Percentiles rank a stretch among this genome's conserved stretches.
phyloP scores from a whole-genome alignment of 2,113 vertebrate genomes.

The Carassius gibelio region DNA sequence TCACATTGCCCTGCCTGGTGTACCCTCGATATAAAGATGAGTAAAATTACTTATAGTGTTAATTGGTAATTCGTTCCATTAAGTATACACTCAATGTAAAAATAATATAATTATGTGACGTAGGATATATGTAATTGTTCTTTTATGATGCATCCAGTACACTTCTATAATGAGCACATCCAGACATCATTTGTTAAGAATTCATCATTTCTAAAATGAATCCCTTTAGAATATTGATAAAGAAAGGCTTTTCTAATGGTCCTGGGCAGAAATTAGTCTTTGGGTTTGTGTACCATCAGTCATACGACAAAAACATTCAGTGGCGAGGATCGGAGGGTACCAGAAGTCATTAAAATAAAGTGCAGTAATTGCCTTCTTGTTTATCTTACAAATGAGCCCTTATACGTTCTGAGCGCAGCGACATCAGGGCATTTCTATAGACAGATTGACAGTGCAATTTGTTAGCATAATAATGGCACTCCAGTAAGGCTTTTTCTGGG shows the following conservation, averaged over 20 bases:
- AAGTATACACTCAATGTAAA: neutral
- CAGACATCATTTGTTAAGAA: neutral
- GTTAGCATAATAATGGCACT: conserved; percentile 11
- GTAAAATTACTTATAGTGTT: neutral
- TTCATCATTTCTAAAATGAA: neutral
- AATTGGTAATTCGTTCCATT: neutral
- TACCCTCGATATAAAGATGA: neutral
- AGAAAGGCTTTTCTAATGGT: neutral
- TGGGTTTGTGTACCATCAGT: conserved; percentile 1
- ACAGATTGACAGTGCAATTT: conserved; percentile 13
- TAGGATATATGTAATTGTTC: neutral
- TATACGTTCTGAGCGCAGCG: conserved; percentile 6
- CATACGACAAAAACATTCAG: neutral
- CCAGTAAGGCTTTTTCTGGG: conserved; percentile 8
- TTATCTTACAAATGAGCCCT: conserved; percentile 31
- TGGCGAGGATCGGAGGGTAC: conserved; percentile 5
- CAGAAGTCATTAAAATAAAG: conserved; percentile 33
- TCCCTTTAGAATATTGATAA: neutral
- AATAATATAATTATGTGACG: neutral
- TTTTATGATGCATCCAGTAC: neutral
- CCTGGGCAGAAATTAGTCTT: neutral
- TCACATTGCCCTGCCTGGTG: neutral
- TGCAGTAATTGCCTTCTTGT: conserved; percentile 28
- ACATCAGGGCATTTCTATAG: neutral
- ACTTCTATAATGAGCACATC: neutral